Conservation (phyloP, 2,113 vertebrate genomes). For the Alligator sinensis region DNA sequence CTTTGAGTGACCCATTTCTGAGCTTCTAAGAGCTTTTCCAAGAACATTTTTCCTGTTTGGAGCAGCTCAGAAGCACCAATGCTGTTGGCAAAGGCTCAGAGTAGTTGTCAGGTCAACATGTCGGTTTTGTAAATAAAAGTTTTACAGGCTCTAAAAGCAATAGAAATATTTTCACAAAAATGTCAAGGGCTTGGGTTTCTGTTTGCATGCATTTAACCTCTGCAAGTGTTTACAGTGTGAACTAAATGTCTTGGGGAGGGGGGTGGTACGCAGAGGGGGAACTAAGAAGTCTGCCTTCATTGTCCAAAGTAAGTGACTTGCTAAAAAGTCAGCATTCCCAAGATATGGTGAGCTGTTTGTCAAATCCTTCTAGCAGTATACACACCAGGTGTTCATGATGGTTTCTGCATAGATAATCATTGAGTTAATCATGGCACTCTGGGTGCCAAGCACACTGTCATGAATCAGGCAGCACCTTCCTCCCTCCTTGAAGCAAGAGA, state of each 20-base stretch:
- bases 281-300: background rate
- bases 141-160: background rate
- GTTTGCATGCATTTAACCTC: background rate
- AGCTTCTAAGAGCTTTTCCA: conserved; percentile 38
- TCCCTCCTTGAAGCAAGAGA: background rate
- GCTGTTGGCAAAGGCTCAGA: conserved; percentile 40
- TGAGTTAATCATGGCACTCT: background rate
- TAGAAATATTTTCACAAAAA: background rate
- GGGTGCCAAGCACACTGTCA: background rate
- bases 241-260: background rate
- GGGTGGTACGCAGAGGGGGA: background rate
- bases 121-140: conserved; percentile 5
- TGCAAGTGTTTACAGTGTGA: background rate
- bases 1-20: background rate
- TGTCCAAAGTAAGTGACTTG: background rate
- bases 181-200: background rate
- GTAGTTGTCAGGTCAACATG: background rate
- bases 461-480: background rate
- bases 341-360: background rate
- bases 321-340: background rate
- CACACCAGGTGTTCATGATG: background rate
- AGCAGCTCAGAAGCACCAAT: conserved; percentile 9
- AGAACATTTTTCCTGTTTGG: conserved; percentile 9
- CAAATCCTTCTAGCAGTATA: background rate
- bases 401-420: background rate